Conservation (phyloP, 2,113 vertebrate genomes). For the Oryzias melastigma region DNA sequence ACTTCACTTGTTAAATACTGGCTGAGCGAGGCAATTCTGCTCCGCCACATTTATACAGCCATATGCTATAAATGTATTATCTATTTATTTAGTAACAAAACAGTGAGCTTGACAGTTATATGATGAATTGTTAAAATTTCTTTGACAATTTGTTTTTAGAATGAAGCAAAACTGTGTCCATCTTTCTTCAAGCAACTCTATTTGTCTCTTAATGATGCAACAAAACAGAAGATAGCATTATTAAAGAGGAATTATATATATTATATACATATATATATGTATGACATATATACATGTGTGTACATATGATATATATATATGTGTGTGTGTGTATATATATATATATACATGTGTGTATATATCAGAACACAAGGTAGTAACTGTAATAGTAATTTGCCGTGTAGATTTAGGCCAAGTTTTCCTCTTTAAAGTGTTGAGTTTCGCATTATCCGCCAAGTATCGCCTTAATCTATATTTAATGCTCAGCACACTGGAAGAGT, state of each 20-base stretch:
- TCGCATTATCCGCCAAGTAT: neutral
- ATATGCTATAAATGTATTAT: too few relatives aligned
- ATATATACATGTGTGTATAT: neutral
- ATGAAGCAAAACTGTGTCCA: neutral
- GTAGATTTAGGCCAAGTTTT: neutral
- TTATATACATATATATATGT: too few relatives aligned
- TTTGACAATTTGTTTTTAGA: too few relatives aligned
- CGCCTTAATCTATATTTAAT: neutral
- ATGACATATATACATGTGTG: too few relatives aligned
- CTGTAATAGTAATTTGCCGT: neutral
- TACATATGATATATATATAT: too few relatives aligned
- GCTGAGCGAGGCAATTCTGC: too few relatives aligned
- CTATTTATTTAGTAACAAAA: too few relatives aligned
- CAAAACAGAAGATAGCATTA: neutral
- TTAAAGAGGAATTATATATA: neutral
- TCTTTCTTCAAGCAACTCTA: neutral
- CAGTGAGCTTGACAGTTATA: constrained; percentile 95
- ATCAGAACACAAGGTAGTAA: neutral
- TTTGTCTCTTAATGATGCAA: neutral
- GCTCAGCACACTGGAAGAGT: neutral
- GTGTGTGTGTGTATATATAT: too few relatives aligned
- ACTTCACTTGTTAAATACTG: too few relatives aligned
- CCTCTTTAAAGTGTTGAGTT: neutral
- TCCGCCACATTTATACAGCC: too few relatives aligned
- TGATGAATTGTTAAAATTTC: constrained; percentile 95